Conservation (phyloP, 2,113 vertebrate genomes). For the Silurus glanis region DNA sequence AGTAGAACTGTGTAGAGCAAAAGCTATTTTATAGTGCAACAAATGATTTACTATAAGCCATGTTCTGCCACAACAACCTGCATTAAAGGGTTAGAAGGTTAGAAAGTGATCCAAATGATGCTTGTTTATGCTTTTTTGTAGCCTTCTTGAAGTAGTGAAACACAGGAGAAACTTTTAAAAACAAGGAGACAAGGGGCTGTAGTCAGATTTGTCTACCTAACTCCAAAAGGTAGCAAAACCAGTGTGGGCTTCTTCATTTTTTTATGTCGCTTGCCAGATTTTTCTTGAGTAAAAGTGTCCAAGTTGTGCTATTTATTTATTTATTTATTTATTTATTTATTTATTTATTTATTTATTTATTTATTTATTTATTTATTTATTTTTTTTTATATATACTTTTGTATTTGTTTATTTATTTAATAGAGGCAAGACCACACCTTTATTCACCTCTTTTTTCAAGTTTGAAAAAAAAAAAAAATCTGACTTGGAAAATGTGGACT, state of each 20-base stretch:
- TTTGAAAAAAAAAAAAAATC: neutral
- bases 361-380: neutral
- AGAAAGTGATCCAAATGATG: neutral
- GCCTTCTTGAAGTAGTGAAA: neutral
- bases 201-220: neutral
- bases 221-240: neutral
- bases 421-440: neutral
- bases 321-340: too few species aligned
- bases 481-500: neutral
- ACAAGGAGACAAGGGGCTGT: neutral
- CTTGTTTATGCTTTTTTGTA: slow-evolving; percentile 1
- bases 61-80: slow-evolving; percentile 9
- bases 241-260: neutral
- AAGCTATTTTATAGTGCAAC: slow-evolving; percentile 43
- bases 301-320: neutral
- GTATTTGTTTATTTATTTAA: too few species aligned
- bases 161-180: neutral
- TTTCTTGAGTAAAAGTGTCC: neutral
- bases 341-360: neutral
- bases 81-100: neutral
- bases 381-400: too few species aligned
- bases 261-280: neutral
- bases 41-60: slow-evolving; percentile 38
- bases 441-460: neutral
- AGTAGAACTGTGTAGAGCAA: slow-evolving; percentile 36